A percentile compares a stretch with the other conserved stretches of the same genome.
These are phyloP conservation scores for Musca vetustissima DNA, from an alignment of 1,140 invertebrate species.

Conservation along the genomic window DNA sequence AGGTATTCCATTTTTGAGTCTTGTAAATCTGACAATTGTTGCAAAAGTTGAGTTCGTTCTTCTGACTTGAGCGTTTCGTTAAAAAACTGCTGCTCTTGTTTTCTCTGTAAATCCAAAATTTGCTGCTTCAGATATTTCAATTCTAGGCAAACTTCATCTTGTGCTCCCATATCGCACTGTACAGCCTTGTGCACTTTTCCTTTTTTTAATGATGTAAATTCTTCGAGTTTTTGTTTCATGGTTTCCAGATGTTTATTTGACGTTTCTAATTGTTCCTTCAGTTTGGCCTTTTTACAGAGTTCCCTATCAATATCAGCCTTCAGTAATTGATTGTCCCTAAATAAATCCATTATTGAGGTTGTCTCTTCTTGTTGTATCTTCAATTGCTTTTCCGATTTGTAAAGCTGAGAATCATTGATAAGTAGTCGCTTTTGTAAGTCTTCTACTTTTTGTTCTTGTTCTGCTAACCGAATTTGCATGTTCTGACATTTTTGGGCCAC, in stretches of 20 bases:
- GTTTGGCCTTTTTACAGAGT: background rate
- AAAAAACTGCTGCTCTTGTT: constrained; percentile 31
- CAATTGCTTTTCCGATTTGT: background rate
- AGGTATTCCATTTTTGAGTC: constrained; percentile 44
- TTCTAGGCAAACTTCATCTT: background rate
- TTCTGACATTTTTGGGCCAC: background rate
- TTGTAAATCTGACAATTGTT: constrained; percentile 40
- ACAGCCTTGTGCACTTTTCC: background rate
- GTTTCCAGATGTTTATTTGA: background rate
- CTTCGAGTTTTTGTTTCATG: background rate
- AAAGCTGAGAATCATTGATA: constrained; percentile 12
- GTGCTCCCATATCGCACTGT: background rate
- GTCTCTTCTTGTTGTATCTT: background rate
- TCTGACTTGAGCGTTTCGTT: constrained; percentile 31
- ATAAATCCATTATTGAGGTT: background rate
- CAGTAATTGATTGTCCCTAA: background rate
- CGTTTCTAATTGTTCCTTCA: background rate
- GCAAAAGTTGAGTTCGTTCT: constrained; percentile 38
- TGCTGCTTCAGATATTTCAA: constrained; percentile 30
- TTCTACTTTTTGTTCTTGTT: background rate
- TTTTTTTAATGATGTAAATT: background rate
- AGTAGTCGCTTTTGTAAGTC: constrained; percentile 1
- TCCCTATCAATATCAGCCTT: background rate
- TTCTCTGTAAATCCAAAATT: constrained; percentile 36
- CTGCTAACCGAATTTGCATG: background rate